These are phyloP conservation scores for Augochlora pura DNA, from an alignment of 1,140 invertebrate genomes.

Conservation along the genomic window DNA sequence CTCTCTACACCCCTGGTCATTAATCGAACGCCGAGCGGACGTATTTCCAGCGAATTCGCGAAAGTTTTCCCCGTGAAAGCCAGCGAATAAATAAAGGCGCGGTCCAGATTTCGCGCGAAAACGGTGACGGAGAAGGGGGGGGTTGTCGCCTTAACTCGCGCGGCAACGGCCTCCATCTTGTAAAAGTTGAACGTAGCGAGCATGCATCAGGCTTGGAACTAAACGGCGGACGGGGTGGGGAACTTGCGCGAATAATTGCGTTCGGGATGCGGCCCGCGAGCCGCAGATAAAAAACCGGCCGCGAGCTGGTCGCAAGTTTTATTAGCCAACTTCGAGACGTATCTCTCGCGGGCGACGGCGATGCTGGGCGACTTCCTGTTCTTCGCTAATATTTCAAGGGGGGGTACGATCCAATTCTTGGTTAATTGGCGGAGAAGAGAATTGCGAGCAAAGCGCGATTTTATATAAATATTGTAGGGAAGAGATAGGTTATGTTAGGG, in stretches of 20 bases:
- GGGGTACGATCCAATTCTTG: too few species aligned
- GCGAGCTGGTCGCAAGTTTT: conserved; percentile 40
- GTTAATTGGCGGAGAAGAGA: too few species aligned
- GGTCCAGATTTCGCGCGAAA: neutral
- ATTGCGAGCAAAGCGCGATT: too few species aligned
- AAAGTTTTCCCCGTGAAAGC: neutral
- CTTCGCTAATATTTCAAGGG: too few species aligned
- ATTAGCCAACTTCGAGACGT: conserved; percentile 51
- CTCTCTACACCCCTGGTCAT: neutral
- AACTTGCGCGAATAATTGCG: conserved; percentile 60
- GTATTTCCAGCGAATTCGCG: neutral
- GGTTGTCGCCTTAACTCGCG: conserved; percentile 3
- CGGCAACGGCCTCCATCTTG: neutral
- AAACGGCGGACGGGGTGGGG: conserved; percentile 8
- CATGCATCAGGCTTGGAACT: conserved; percentile 54
- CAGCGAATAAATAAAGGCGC: neutral
- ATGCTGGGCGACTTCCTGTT: neutral
- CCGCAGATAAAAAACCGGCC: conserved; percentile 51
- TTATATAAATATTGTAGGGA: too few species aligned
- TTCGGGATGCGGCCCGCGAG: conserved; percentile 47
- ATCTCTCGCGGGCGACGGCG: neutral
- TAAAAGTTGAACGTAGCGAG: conserved; percentile 38
- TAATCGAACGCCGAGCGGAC: conserved; percentile 3
- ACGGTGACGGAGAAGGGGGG: too few species aligned
- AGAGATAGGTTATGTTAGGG: too few species aligned